A percentile compares a stretch with the other conserved stretches of the same genome.
These are phyloP conservation scores for Meles meles DNA, from an alignment of 2,113 vertebrate genomes.

Conservation along the genomic window DNA sequence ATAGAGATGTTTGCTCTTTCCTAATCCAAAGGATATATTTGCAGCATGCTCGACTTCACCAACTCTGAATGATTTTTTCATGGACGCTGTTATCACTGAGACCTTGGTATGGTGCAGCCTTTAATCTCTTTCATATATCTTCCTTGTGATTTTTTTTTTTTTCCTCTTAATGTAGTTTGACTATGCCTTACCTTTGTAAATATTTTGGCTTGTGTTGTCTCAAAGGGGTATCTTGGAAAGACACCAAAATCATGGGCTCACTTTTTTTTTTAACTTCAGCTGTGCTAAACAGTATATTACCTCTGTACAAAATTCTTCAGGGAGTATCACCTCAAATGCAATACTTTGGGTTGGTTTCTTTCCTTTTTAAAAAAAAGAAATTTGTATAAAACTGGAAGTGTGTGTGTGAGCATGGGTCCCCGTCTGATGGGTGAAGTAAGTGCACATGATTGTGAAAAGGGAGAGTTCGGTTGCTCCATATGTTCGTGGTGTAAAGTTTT, in stretches of 20 bases:
- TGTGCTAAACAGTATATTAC: constrained; percentile 86
- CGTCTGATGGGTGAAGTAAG: constrained; percentile 76
- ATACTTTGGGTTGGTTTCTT: constrained; percentile 83
- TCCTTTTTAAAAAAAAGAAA: constrained; percentile 55
- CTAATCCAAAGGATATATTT: constrained; percentile 78
- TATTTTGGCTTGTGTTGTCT: constrained; percentile 76
- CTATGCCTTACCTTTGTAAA: constrained; percentile 85
- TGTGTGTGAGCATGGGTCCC: constrained; percentile 79
- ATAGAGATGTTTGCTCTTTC: constrained; percentile 56
- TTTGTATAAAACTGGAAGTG: constrained; percentile 85
- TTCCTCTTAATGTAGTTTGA: constrained; percentile 71
- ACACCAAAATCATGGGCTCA: constrained; percentile 81
- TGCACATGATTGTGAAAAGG: constrained; percentile 83
- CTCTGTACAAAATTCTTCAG: constrained; percentile 91
- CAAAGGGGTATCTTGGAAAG: constrained; percentile 77
- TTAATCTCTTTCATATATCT: constrained; percentile 62
- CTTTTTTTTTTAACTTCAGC: constrained; percentile 79
- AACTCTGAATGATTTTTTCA: constrained; percentile 69
- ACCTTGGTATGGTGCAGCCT: constrained; percentile 74
- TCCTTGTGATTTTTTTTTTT: constrained; percentile 60
- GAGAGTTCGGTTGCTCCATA: constrained; percentile 77
- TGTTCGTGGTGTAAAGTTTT: constrained; percentile 80
- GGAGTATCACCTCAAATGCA: constrained; percentile 92
- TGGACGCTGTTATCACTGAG: constrained; percentile 65
- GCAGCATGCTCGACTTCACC: constrained; percentile 80